Evolutionary conservation across 1,140 invertebrate genomes (phyloP), one percentile per base, ranked within the genome.

Genomic region (Aphaenogaster ashmeadi): DNA sequence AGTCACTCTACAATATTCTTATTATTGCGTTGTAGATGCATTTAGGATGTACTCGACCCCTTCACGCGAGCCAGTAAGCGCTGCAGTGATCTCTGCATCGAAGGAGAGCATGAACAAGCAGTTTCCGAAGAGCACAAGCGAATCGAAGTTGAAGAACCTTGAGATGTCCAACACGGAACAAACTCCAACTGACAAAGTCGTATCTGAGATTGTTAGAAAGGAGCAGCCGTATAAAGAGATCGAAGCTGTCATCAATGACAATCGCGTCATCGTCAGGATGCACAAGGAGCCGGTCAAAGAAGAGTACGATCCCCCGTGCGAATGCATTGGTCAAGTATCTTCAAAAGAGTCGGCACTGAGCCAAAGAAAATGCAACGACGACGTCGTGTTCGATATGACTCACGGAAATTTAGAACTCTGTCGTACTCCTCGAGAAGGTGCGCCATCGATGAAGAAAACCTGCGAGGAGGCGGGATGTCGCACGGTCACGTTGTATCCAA

Each of bases 171-270:
- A 66, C 18, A 27, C 4, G 44, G 27, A 86, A 15, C 27, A 33
- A 41, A 8, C 15, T 7, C n/a, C 56, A 47, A 50, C 11, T 44
- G 13, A 33, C 21, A 87, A 87, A 84, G 60, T 91, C 18, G 60
- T 88, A 50, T 95, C 95, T 0, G 90, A 93, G 52, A 95, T 95
- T 7, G 88, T 67, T 0, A 79, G 64, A 0, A 93, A 85, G 0
- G 87, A 91, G 13, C n/a, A 90, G 8, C 93, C 94, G 0, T 95
- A 94, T 58, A 94, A 95, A 27, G 94, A 95, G 60, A 90, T 95
- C 2, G 93, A 95, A 75, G 92, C 91, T 0, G 66, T 90, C 2
- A 90, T 95, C 27, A 95, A 95, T 62, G 84, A 95, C n/a, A 95
- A 94, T 88, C 88, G 85, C 8, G 79, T 95, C 89, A 88, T 93